These are phyloP conservation scores for Littorina saxatilis DNA, from an alignment of 1,140 invertebrate genomes.

Conservation along the genomic window DNA sequence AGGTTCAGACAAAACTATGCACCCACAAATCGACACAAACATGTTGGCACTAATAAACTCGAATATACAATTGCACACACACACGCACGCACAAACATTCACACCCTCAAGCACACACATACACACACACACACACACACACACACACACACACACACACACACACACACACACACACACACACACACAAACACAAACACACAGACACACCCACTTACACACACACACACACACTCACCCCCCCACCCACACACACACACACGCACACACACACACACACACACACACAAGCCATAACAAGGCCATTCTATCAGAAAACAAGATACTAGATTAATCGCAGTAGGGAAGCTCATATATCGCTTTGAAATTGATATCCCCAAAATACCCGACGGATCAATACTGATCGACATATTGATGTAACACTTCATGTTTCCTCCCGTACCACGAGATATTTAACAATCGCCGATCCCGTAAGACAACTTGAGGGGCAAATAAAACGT, in stretches of 20 bases:
- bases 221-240: too few relatives aligned
- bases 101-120: background rate
- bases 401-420: too few relatives aligned
- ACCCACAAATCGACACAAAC: background rate
- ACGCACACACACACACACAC: background rate
- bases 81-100: background rate
- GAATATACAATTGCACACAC: background rate
- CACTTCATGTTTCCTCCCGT: too few relatives aligned
- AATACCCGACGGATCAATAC: background rate
- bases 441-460: too few relatives aligned
- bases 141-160: constrained; percentile 15
- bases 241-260: background rate
- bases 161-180: constrained; percentile 13
- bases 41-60: background rate
- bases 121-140: constrained; percentile 10
- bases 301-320: background rate
- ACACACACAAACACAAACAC: constrained; percentile 18
- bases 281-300: too few relatives aligned
- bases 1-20: background rate
- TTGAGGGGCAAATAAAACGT: too few relatives aligned
- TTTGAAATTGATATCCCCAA: background rate
- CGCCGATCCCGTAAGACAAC: too few relatives aligned
- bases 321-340: too few relatives aligned
- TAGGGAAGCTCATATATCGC: background rate
- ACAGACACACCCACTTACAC: constrained; percentile 7